phyloP scores from a whole-genome alignment of 2,888 invertebrate species.

The Limenitis camilla region DNA sequence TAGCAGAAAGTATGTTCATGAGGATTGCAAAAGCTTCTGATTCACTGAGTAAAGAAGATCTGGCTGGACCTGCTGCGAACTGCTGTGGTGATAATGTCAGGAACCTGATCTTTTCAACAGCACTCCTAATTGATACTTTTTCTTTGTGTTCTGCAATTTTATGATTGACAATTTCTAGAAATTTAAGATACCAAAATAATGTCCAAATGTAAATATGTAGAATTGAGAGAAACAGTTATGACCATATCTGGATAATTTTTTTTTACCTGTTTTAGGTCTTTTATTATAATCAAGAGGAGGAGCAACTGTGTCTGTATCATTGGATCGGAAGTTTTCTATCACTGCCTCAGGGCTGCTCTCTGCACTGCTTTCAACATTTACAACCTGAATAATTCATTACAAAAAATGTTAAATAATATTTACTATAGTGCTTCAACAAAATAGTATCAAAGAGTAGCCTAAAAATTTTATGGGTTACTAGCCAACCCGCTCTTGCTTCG shows the following conservation, averaged over 20 bases:
- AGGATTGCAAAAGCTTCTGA: slow-evolving; percentile 86
- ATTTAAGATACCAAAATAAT: neutral
- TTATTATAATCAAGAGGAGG: slow-evolving; percentile 13
- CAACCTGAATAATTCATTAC: slow-evolving; percentile 36
- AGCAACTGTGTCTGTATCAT: slow-evolving; percentile 25
- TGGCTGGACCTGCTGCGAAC: slow-evolving; percentile 88
- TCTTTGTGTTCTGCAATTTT: slow-evolving; percentile 38
- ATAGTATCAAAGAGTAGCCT: too few species aligned
- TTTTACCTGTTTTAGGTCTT: slow-evolving; percentile 15
- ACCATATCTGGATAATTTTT: too few species aligned
- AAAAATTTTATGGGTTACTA: too few species aligned
- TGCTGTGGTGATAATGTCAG: slow-evolving; percentile 85
- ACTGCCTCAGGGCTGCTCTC: slow-evolving; percentile 58
- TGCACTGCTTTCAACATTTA: slow-evolving; percentile 60
- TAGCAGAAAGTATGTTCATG: slow-evolving; percentile 86
- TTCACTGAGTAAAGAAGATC: slow-evolving; percentile 82
- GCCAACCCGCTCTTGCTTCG: too few species aligned
- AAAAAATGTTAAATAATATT: neutral
- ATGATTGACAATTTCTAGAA: neutral
- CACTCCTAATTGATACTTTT: slow-evolving; percentile 73
- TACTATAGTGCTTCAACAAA: too few species aligned
- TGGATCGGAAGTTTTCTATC: slow-evolving; percentile 49
- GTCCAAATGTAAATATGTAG: too few species aligned
- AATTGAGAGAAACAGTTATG: too few species aligned
- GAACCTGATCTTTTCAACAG: slow-evolving; percentile 85